phyloP scores from a whole-genome alignment of 2,113 vertebrate species.

The Chloropsis cyanopogon region DNA sequence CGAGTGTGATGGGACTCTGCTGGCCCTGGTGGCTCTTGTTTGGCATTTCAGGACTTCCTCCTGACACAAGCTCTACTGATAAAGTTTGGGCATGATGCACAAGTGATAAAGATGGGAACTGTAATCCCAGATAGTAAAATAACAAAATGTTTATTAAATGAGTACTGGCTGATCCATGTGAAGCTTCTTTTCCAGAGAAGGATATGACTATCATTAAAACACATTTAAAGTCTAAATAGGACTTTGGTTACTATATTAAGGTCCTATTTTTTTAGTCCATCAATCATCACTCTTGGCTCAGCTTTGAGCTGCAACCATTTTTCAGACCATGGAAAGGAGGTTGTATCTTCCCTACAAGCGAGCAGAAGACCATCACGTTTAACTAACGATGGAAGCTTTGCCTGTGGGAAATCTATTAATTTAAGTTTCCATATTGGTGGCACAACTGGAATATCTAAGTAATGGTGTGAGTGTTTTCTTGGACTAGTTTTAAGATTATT shows the following conservation, averaged over 20 bases:
- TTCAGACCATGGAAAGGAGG: neutral
- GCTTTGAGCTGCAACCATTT: neutral
- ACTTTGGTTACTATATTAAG: neutral
- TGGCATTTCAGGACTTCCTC: neutral
- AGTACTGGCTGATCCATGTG: neutral
- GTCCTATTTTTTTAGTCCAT: neutral
- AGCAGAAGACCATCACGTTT: neutral
- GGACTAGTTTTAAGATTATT: slow-evolving; percentile 33
- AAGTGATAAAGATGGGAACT: neutral
- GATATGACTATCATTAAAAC: neutral
- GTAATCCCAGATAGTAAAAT: neutral
- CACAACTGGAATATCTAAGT: slow-evolving; percentile 59
- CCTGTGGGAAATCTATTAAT: slow-evolving; percentile 25
- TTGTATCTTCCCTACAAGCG: neutral
- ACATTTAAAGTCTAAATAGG: neutral
- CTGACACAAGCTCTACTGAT: neutral
- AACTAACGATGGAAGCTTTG: neutral
- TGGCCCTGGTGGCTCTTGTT: neutral
- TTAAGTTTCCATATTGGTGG: slow-evolving; percentile 41
- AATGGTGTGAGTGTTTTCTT: slow-evolving; percentile 18
- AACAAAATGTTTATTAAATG: neutral
- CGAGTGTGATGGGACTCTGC: neutral
- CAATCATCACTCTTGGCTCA: neutral
- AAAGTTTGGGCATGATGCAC: neutral
- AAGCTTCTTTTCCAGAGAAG: neutral